phyloP scores from a whole-genome alignment of 2,113 vertebrate species.

The Entosphenus tridentatus region DNA sequence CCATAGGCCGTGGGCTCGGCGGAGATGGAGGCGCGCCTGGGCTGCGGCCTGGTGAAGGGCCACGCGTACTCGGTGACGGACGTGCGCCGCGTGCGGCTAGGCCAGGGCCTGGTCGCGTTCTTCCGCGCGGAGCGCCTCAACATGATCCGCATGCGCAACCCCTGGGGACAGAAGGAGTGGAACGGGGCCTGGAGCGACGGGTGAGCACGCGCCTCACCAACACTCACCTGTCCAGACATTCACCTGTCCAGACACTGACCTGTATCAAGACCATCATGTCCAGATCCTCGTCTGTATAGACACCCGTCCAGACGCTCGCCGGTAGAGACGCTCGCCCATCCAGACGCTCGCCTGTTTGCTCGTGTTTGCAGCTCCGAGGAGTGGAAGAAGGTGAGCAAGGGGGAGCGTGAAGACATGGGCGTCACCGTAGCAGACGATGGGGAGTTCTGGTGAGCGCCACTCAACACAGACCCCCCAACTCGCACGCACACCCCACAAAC shows the following conservation, averaged over 20 bases:
- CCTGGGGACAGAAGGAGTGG: conserved; percentile 78
- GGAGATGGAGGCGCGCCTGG: conserved; percentile 67
- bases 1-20: no score
- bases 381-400: conserved; percentile 50
- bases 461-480: no score
- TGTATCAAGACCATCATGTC: no score
- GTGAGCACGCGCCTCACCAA: conserved; percentile 20
- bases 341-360: neutral
- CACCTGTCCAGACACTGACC: no score
- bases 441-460: conserved; percentile 59
- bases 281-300: no score
- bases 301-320: no score
- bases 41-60: conserved; percentile 68
- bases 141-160: conserved; percentile 91
- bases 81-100: conserved; percentile 51
- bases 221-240: no score
- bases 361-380: conserved; percentile 42
- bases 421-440: conserved; percentile 58
- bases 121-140: conserved; percentile 69
- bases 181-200: conserved; percentile 83
- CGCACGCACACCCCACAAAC: no score
- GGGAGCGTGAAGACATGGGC: conserved; percentile 38
- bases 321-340: no score
- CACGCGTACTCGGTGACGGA: conserved; percentile 72
- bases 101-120: conserved; percentile 51